phyloP scores from a whole-genome alignment of 2,113 vertebrate genomes.

The Limanda limanda region DNA sequence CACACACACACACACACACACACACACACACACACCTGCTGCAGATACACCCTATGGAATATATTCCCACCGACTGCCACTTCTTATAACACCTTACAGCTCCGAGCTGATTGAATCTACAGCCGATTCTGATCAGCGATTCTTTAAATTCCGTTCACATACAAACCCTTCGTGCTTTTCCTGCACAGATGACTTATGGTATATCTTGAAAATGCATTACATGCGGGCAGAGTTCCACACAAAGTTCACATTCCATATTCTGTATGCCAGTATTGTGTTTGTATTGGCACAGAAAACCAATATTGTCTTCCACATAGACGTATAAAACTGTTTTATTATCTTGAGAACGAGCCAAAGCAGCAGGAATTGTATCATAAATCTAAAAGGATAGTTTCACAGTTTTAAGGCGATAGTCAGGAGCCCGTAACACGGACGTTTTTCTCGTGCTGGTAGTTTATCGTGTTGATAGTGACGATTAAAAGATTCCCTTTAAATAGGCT shows the following conservation, averaged over 20 bases:
- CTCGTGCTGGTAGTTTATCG: not conserved
- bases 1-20: conserved; percentile 27
- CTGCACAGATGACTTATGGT: conserved; percentile 25
- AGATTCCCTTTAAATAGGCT: not conserved
- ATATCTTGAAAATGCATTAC: conserved; percentile 49
- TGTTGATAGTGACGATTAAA: not conserved
- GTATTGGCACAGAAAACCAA: conserved; percentile 32
- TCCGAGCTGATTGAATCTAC: conserved; percentile 62
- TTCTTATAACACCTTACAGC: conserved; percentile 52
- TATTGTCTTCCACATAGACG: conserved; percentile 26
- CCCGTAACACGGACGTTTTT: not conserved
- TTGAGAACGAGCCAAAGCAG: not conserved
- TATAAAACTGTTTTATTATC: conserved; percentile 11
- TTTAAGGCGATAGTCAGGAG: not conserved
- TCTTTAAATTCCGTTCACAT: conserved; percentile 57
- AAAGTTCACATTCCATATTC: conserved; percentile 62
- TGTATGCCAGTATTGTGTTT: conserved; percentile 1
- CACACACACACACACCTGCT: conserved; percentile 33
- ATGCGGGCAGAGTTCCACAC: conserved; percentile 36
- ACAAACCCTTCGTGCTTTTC: conserved; percentile 18
- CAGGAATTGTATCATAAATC: not conserved
- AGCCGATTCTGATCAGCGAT: conserved; percentile 50
- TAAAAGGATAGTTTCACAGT: not conserved
- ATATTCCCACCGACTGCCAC: conserved; percentile 51
- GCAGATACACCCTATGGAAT: conserved; percentile 44